Conservation (phyloP, 1,140 invertebrate species). For the Bombus pascuorum region DNA sequence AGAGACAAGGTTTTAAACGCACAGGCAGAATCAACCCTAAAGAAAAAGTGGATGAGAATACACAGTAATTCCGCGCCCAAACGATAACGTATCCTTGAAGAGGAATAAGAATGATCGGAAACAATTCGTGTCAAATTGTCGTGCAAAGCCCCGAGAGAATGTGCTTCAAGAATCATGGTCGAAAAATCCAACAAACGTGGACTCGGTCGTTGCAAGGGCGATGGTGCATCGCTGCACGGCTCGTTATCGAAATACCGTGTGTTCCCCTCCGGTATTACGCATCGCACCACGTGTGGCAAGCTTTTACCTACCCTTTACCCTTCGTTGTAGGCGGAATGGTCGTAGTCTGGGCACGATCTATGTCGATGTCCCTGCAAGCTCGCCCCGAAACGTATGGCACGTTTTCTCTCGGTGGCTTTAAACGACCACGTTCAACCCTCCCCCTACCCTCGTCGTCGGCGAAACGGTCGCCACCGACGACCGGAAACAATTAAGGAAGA, state of each 20-base stretch:
- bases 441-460: neutral
- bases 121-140: slow-evolving; percentile 32
- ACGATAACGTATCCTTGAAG: slow-evolving; percentile 33
- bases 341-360: slow-evolving; percentile 37
- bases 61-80: neutral
- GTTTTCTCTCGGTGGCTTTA: slow-evolving; percentile 5
- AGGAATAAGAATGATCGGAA: slow-evolving; percentile 11
- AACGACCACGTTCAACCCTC: neutral
- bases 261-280: slow-evolving; percentile 34
- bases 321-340: neutral
- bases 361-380: slow-evolving; percentile 25
- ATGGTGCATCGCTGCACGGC: slow-evolving; percentile 12
- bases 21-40: neutral
- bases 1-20: no score
- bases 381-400: slow-evolving; percentile 37
- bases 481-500: slow-evolving; percentile 66
- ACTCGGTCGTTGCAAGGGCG: no score
- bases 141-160: slow-evolving; percentile 7
- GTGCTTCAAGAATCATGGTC: neutral
- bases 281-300: neutral
- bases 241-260: slow-evolving; percentile 48
- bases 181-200: slow-evolving; percentile 25
- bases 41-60: no score
- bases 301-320: no score
- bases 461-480: slow-evolving; percentile 15